phyloP scores from a whole-genome alignment of 2,888 invertebrate genomes.

The Copidosoma aretas region DNA sequence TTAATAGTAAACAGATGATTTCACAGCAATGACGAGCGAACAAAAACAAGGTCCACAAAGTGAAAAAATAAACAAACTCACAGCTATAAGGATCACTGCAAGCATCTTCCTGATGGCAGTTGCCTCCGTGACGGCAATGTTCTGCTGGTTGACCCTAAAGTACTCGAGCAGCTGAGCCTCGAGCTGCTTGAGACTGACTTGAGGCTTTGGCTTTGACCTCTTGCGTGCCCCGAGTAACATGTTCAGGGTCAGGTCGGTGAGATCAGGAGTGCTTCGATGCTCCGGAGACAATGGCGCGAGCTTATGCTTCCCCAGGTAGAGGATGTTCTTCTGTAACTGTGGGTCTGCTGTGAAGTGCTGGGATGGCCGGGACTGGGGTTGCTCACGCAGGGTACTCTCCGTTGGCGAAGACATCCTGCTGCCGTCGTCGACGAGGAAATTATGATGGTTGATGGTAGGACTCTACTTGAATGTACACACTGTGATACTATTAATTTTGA shows the following conservation, averaged over 20 bases:
- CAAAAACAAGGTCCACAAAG: too few species aligned
- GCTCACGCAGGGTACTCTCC: constrained; percentile 25
- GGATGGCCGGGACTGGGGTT: background rate
- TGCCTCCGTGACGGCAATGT: constrained; percentile 48
- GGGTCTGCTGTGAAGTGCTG: too few species aligned
- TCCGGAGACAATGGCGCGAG: background rate
- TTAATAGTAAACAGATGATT: too few species aligned
- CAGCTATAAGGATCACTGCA: constrained; percentile 40
- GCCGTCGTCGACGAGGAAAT: too few species aligned
- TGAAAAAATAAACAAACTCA: constrained; percentile 11
- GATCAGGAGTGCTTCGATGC: background rate
- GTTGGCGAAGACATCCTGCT: constrained; percentile 23
- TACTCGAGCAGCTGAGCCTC: constrained; percentile 6
- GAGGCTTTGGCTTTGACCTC: background rate
- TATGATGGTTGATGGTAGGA: too few species aligned
- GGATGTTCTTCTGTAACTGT: background rate
- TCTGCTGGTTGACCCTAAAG: constrained; percentile 2
- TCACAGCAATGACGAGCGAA: too few species aligned
- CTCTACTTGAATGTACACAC: too few species aligned
- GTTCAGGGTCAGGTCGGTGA: background rate
- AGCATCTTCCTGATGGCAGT: constrained; percentile 51
- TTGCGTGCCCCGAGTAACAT: background rate
- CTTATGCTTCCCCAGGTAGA: background rate
- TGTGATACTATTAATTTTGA: too few species aligned
- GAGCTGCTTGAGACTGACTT: constrained; percentile 7